Evolutionary conservation across 2,113 vertebrate species (phyloP), one percentile per base, ranked within the genome.

Genomic region (Dermatemys mawii): DNA sequence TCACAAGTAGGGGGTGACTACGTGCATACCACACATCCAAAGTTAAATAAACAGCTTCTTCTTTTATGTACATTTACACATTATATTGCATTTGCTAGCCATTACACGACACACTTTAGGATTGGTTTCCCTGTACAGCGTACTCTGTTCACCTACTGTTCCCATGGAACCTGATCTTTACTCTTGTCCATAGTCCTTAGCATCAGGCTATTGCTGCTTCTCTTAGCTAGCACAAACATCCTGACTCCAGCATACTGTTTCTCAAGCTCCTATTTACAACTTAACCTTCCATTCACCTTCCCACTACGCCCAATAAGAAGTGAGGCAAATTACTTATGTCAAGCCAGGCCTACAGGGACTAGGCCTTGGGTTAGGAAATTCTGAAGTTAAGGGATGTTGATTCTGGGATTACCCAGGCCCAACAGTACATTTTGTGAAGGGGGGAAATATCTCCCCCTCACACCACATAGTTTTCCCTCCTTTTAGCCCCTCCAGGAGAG

Each of bases 401-500:
- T 5, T 51, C 32, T 13, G 26, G 17, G 51, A 6, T 70, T 35
- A 17, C 26, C 46, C 21, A 1, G 2, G n/a, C 22, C 22, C 38
- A 11, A 27, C 6, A 55, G 49, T 54, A n/a, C 44, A 82, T 35
- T 55, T 2, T 35, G 29, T 12, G 1, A 16, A 78, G 55, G 49
- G 32, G 38, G 26, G 53, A 49, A 79, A 49, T 2, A 35, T 13
- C 60, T 67, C 8, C 57, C n/a, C 38, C 22, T 85, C 14, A 6
- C 19, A 5, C 3, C 9, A 63, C 54, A 2, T 24, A 51, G 24
- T 1, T 1, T 63, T 29, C 32, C 1, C 38, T n/a, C 75, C 24
- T 41, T 75, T 44, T 75, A 44, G n/a, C 38, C 21, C 38, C 26
- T 48, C 51, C 50, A 1, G 0, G 10, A 86, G 70, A 83, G 27